Percentiles rank a stretch among this genome's conserved stretches.
Evolutionary conservation across 2,888 invertebrate genomes (phyloP).

Genomic region (Syrista parreyssii): DNA sequence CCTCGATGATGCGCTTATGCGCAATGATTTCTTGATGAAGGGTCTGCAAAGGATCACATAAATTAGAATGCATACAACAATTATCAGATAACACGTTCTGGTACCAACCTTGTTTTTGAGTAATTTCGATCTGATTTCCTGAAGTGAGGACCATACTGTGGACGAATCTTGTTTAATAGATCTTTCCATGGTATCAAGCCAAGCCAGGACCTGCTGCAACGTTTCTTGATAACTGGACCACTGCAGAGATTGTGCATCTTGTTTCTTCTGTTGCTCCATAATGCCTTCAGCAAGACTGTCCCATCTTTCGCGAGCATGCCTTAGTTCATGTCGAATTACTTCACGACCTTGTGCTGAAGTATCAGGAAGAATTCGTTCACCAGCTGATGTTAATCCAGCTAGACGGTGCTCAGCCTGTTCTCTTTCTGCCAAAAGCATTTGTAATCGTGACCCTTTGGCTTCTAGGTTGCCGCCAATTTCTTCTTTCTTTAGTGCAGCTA

Average conservation of each 20-base stretch:
- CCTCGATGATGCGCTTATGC: constrained; percentile 91
- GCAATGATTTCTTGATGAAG: constrained; percentile 89
- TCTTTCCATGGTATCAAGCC: constrained; percentile 89
- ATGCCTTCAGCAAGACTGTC: constrained; percentile 88
- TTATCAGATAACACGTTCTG: background rate
- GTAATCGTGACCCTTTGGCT: constrained; percentile 76
- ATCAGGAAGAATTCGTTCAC: constrained; percentile 91
- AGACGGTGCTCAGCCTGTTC: constrained; percentile 88
- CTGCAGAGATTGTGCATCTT: constrained; percentile 85
- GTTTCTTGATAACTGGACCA: constrained; percentile 89
- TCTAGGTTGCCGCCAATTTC: constrained; percentile 71
- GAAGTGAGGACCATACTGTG: constrained; percentile 79
- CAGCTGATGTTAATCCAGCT: constrained; percentile 78
- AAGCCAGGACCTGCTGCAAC: constrained; percentile 82
- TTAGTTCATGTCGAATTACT: constrained; percentile 85
- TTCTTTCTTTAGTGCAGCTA: constrained; percentile 75
- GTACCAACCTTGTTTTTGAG: constrained; percentile 78
- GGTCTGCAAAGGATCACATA: constrained; percentile 66
- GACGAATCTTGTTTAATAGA: constrained; percentile 78
- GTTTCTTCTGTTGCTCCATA: constrained; percentile 84
- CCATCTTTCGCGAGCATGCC: constrained; percentile 86
- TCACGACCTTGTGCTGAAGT: constrained; percentile 94
- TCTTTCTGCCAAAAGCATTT: constrained; percentile 80
- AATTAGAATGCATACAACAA: constrained; percentile 3
- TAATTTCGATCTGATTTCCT: constrained; percentile 86